These are phyloP conservation scores for Pygmarrhopalites habei DNA, from an alignment of 1,140 invertebrate genomes.

Conservation along the genomic window DNA sequence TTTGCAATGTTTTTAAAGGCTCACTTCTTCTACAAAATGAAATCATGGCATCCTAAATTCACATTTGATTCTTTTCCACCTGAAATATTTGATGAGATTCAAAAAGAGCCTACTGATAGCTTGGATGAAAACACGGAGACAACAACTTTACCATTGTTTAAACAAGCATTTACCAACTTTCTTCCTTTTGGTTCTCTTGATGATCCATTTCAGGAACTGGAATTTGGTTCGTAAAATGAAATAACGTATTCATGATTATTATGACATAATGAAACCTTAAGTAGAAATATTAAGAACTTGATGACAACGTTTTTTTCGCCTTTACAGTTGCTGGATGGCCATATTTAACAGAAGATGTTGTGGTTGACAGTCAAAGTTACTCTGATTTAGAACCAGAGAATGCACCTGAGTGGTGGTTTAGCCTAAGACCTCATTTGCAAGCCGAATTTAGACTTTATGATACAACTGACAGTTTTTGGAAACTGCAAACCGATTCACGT, in stretches of 20 bases:
- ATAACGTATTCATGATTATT: too few species aligned
- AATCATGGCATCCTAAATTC: conserved; percentile 57
- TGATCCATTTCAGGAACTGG: conserved; percentile 56
- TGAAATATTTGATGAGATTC: conserved; percentile 16
- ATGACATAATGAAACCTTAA: too few species aligned
- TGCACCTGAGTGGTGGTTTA: conserved; percentile 62
- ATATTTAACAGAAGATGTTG: conserved; percentile 70
- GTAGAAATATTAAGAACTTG: too few species aligned
- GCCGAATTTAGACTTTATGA: conserved; percentile 60
- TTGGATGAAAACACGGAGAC: neutral
- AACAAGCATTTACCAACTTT: conserved; percentile 19
- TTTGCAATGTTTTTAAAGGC: too few species aligned
- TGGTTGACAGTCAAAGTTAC: conserved; percentile 79
- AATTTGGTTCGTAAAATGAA: too few species aligned
- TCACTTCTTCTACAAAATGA: conserved; percentile 72
- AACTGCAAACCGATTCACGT: conserved; percentile 47
- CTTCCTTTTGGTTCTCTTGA: conserved; percentile 35
- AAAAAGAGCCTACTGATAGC: neutral
- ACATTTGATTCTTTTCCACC: conserved; percentile 49
- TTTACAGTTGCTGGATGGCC: conserved; percentile 88
- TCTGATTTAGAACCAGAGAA: conserved; percentile 78
- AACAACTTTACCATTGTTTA: neutral
- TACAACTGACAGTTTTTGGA: conserved; percentile 53
- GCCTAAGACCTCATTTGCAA: conserved; percentile 49
- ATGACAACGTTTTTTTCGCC: too few species aligned